Base-by-base conservation (phyloP, 2,113 vertebrate genomes). In the Thalassarche chlororhynchos region DNA sequence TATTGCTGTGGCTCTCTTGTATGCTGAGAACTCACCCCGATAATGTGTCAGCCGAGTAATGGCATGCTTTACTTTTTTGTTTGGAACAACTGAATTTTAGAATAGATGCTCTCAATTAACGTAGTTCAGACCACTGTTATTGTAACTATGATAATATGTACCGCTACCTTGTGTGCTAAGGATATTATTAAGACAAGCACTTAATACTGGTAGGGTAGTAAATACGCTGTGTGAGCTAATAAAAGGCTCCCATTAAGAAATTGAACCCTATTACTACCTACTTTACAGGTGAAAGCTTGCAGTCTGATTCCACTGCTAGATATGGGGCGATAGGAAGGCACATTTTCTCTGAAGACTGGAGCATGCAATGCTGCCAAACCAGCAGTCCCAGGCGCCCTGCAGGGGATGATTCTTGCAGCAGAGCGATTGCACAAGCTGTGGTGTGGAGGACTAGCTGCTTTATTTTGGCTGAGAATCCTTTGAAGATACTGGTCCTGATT, bases 171-270 rank as follows among this genome's bases (percentile, higher is more conserved):
- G 2, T 78, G 55, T 94, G 81, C 92, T 90, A 90, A 84, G 90
- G 93, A 86, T 93, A 71, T 92, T 93, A 71, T 92, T 96, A 97
- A 97, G 96, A 89, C 74, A 95, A 96, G 93, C 47, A 57, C 84
- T 97, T 97, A 96, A 94, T 97, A 95, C 84, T 85, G 77, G 20
- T 66, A 84, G 57, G 78, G 72, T 61, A 83, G 87, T 91, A 93
- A 96, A 80, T 94, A 90, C 0, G 1, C 81, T 68, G 71, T 47
- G 81, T 82, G 79, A 96, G 65, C 89, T 96, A 91, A 96, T 93
- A 96, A 96, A 97, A 95, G 93, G 94, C 90, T 98, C 68, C 74
- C 69, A 76, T 96, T 94, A 94, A 95, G 94, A 97, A 93, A 87
- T 5, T 54, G 95, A 96, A 86, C 93, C 87, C 89, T 97, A 49